Base-by-base conservation (phyloP, 2,113 vertebrate genomes). In the Hirundichthys speculiger region DNA sequence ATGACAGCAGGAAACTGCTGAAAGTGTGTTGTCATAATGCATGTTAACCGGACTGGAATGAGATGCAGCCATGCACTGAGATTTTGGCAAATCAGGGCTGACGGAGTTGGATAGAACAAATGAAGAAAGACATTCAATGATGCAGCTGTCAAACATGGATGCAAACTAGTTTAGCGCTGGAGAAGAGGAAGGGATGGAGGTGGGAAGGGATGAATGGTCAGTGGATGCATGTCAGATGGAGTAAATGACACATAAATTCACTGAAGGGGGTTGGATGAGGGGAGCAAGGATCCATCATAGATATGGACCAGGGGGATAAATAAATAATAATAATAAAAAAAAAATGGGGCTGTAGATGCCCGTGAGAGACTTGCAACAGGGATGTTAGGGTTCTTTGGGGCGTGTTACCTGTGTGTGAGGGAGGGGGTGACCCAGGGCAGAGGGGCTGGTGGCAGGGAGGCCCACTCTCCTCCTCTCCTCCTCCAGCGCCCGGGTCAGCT, bases 401-500 rank as follows among this genome's bases (percentile, higher is more conserved):
- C 64, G 69, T 1, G 79, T 98, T 99, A 98, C 97, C 97, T 99
- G 97, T 86, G 94, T 94, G 91, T 94, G 93, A 89, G 96, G 95
- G 91, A 95, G 94, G 92, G 95, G 94, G 82, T 79, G 88, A 81
- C 89, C 81, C 83, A 90, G 74, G 69, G 87, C 75, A 5, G 88
- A 86, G 92, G 96, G 96, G 91, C 98, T 98, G 92, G 94, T 93
- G 91, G 95, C 91, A 39, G 95, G 93, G 77, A 90, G 88, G 79
- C 96, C 96, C 91, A 97, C 96, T 75, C 96, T 95, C 94, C 97
- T 95, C 94, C 97, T 94, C 71, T 99, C 98, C 86, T 98, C 96
- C 94, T 99, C 98, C 64, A 99, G 94, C 79, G 97, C 96, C 93
- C 96, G 94, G 88, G 96, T 98, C 95, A 99, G 94, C 94, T 97